Evolutionary conservation across 1,140 invertebrate genomes (phyloP), one percentile per base, ranked within the genome.

Genomic region (Halyomorpha halys): DNA sequence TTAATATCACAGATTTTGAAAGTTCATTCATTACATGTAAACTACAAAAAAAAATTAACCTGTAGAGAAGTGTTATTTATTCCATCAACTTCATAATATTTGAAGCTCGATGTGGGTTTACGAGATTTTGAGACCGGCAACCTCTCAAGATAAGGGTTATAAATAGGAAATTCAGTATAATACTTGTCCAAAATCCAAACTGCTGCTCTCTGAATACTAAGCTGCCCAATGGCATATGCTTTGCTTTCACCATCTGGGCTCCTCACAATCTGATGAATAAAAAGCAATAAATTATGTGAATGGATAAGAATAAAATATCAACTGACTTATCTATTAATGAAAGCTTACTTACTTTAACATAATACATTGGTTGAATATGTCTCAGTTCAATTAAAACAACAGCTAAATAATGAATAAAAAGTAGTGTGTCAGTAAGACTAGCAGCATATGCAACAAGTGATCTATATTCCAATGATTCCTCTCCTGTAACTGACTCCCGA

Each of bases 21-120:
- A n/a, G n/a, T n/a, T n/a, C n/a, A n/a, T n/a, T n/a, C n/a, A n/a
- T n/a, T n/a, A n/a, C n/a, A n/a, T n/a, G n/a, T n/a, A n/a, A n/a
- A n/a, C n/a, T n/a, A n/a, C n/a, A n/a, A n/a, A n/a, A n/a, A 30
- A 30, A 30, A 30, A 4, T 30, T 3, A 11, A 69, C 68, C 62
- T 86, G 83, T 66, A 84, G 78, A 59, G 83, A 82, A 27, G 69
- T 63, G n/a, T 83, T 78, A 68, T 81, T 86, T 45, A 86, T 84
- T 18, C 86, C 90, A 72, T 98, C 95, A 0, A 98, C 91, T 74
- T 98, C 92, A 75, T 98, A 98, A 74, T 97, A 94, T 73, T 98
- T 97, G 70, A 97, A 94, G 73, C 89, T 91, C 0, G 81, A 80
- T 34, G 83, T 83, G 74, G 89, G 89, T 65, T 86, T 81, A 68